Conservation (phyloP, 2,888 invertebrate species). For the Chrysolina haemoptera region DNA sequence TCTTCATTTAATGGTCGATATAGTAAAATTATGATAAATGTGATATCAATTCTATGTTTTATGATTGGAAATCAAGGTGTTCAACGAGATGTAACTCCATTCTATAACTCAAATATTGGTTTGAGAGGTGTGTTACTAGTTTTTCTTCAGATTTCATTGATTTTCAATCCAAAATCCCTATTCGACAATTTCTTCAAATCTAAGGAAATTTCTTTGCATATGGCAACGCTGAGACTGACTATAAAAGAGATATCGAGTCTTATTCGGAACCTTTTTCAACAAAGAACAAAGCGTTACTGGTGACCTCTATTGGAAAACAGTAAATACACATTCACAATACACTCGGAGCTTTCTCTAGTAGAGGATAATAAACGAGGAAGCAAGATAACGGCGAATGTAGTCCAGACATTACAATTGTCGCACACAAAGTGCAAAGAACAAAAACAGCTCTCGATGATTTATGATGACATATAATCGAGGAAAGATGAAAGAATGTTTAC, state of each 20-base stretch:
- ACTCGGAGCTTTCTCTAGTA: conserved; percentile 12
- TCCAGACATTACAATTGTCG: conserved; percentile 10
- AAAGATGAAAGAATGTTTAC: conserved; percentile 15
- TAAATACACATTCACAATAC: background rate
- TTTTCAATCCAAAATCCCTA: too few relatives aligned
- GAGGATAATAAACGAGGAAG: conserved; percentile 22
- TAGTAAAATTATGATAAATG: too few relatives aligned
- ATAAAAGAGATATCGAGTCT: background rate
- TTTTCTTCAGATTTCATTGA: too few relatives aligned
- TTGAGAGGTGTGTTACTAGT: too few relatives aligned
- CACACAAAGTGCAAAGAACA: conserved; percentile 11
- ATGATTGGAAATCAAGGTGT: too few relatives aligned
- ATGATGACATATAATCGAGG: background rate
- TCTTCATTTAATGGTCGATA: too few relatives aligned
- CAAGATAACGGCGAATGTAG: conserved; percentile 21
- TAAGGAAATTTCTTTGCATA: too few relatives aligned
- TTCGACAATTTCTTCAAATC: too few relatives aligned
- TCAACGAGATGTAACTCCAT: too few relatives aligned
- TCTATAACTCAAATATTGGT: too few relatives aligned
- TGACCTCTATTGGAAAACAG: conserved; percentile 10
- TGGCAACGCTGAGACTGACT: too few relatives aligned
- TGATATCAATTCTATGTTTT: too few relatives aligned
- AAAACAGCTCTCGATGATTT: conserved; percentile 13
- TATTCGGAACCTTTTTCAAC: background rate
- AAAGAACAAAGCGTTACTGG: background rate